Evolutionary conservation across 2,888 invertebrate species (phyloP).

Genomic region (Oscheius myriophilus): DNA sequence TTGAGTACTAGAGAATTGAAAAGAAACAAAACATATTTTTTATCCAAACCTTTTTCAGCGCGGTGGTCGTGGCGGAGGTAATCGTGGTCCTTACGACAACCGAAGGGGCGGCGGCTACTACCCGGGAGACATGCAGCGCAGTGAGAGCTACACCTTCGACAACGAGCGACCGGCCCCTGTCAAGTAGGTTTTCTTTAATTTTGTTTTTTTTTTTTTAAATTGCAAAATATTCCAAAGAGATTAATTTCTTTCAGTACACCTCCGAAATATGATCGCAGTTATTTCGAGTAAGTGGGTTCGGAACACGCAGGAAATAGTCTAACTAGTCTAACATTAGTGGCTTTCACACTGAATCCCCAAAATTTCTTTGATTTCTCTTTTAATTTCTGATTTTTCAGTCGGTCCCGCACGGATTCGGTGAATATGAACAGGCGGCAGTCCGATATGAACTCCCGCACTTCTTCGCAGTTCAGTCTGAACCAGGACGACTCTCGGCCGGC

Average conservation of each 20-base stretch:
- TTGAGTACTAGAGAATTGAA: no score
- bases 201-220: neutral
- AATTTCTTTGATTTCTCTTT: no score
- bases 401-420: conserved; percentile 26
- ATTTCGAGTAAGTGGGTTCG: no score
- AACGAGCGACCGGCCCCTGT: conserved; percentile 18
- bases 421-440: conserved; percentile 9
- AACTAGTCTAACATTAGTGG: no score
- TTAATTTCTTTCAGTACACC: neutral
- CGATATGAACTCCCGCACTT: conserved; percentile 11
- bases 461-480: conserved; percentile 24
- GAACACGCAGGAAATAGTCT: no score
- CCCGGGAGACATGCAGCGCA: conserved; percentile 5
- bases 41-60: no score
- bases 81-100: conserved; percentile 4
- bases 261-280: neutral
- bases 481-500: conserved; percentile 10
- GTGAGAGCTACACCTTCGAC: conserved; percentile 15
- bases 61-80: neutral
- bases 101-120: neutral
- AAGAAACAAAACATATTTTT: no score
- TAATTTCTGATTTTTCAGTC: conserved; percentile 11
- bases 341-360: no score
- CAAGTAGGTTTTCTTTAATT: conserved; percentile 6
- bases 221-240: neutral